Conservation (phyloP, 2,113 vertebrate species). For the Lanius collurio region DNA sequence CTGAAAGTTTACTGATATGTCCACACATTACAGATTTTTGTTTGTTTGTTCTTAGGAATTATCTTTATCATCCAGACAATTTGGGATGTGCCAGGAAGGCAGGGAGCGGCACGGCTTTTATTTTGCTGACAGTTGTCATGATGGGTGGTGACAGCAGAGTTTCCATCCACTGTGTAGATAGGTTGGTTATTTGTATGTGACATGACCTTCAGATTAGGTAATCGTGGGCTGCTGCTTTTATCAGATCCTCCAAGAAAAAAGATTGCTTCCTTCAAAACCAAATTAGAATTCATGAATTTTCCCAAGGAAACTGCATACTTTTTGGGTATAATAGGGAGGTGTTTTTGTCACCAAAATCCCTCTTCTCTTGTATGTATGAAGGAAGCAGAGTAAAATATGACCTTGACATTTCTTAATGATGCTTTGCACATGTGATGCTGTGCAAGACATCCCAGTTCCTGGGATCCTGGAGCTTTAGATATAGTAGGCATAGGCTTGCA, state of each 20-base stretch:
- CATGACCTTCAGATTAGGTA: constrained; percentile 68
- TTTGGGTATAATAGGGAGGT: background rate
- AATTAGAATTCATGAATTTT: constrained; percentile 55
- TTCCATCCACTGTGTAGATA: constrained; percentile 15
- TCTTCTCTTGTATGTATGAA: background rate
- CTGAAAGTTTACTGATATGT: background rate
- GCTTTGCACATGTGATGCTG: background rate
- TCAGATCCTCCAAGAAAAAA: constrained; percentile 69
- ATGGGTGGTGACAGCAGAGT: constrained; percentile 8
- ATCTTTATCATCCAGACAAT: background rate
- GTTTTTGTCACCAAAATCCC: constrained; percentile 30
- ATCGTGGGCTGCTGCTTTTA: constrained; percentile 51
- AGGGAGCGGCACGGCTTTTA: background rate
- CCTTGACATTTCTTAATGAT: constrained; percentile 3
- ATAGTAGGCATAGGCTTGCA: background rate
- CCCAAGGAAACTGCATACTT: constrained; percentile 51
- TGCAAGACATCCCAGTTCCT: background rate
- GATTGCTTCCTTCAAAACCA: constrained; percentile 72
- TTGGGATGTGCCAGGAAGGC: constrained; percentile 1
- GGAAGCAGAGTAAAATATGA: constrained; percentile 3
- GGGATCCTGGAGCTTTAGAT: background rate
- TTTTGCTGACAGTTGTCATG: background rate
- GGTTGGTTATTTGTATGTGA: constrained; percentile 32
- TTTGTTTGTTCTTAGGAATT: constrained; percentile 11
- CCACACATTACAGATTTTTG: background rate